Conservation (phyloP, 2,888 invertebrate genomes). For the Molorchus minor region DNA sequence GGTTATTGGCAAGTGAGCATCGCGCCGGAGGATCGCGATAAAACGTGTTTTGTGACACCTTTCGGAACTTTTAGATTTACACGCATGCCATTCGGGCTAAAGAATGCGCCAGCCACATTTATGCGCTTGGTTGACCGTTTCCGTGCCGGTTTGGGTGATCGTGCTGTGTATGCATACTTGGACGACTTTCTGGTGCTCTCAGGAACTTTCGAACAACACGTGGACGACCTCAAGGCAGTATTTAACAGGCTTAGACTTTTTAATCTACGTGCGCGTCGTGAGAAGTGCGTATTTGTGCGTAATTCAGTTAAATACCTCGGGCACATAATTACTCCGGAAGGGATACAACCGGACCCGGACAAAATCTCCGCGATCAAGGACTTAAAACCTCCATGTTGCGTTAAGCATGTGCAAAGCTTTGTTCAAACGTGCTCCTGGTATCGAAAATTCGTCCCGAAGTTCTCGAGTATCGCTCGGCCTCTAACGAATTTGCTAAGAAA, state of each 20-base stretch:
- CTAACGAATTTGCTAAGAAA: constrained; percentile 32
- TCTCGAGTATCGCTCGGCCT: constrained; percentile 33
- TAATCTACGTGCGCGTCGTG: constrained; percentile 30
- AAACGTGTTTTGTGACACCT: constrained; percentile 32
- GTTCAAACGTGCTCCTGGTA: constrained; percentile 39
- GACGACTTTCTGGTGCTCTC: constrained; percentile 33
- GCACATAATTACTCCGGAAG: constrained; percentile 33
- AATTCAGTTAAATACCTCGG: constrained; percentile 29
- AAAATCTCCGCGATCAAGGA: constrained; percentile 34
- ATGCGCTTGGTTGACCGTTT: constrained; percentile 40
- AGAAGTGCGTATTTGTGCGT: constrained; percentile 36
- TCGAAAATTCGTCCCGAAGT: constrained; percentile 32
- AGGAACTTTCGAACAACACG: constrained; percentile 39
- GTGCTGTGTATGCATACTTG: constrained; percentile 34
- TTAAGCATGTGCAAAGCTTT: constrained; percentile 34
- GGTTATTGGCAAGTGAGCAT: constrained; percentile 36
- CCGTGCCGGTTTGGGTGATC: constrained; percentile 23
- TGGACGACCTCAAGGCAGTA: constrained; percentile 35
- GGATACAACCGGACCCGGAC: constrained; percentile 35
- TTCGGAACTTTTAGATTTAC: constrained; percentile 20
- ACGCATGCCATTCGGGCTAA: constrained; percentile 39
- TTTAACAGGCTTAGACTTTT: constrained; percentile 29
- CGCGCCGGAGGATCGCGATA: constrained; percentile 18
- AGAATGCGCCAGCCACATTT: constrained; percentile 40
- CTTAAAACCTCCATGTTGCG: constrained; percentile 25